phyloP scores from a whole-genome alignment of 2,888 invertebrate genomes.

The Plusia festucae region DNA sequence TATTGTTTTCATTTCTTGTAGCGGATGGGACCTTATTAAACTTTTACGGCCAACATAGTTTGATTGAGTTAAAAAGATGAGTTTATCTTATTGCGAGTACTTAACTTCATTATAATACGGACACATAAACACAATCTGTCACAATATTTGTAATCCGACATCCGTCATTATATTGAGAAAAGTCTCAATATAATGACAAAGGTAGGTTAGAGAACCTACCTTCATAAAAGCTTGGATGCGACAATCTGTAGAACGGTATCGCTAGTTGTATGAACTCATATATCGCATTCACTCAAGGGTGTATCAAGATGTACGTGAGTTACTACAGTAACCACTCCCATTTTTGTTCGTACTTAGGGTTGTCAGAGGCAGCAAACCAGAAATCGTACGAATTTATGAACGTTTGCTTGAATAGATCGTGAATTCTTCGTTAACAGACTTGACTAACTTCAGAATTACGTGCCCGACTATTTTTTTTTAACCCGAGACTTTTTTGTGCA shows the following conservation, averaged over 20 bases:
- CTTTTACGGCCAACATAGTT: too few species aligned
- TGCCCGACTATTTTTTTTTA: background rate
- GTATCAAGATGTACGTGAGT: conserved; percentile 43
- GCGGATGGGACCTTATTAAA: too few species aligned
- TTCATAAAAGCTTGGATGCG: conserved; percentile 10
- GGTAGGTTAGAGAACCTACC: too few species aligned
- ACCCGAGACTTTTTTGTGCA: background rate
- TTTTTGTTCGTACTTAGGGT: conserved; percentile 16
- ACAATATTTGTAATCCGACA: too few species aligned
- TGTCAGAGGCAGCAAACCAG: background rate
- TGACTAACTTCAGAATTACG: background rate
- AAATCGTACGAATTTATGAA: background rate
- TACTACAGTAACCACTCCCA: conserved; percentile 21
- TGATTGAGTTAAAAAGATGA: too few species aligned
- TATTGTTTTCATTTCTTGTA: too few species aligned
- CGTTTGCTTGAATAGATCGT: background rate
- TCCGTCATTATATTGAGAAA: background rate
- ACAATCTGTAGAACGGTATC: conserved; percentile 21
- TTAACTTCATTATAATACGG: too few species aligned
- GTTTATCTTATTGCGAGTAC: too few species aligned
- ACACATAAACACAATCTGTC: too few species aligned
- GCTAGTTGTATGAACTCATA: conserved; percentile 29
- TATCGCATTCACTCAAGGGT: conserved; percentile 33
- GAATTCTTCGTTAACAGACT: background rate
- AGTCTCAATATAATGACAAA: too few species aligned